phyloP scores from a whole-genome alignment of 2,797 vertebrate genomes.

The Parotocinclus haroldoi region DNA sequence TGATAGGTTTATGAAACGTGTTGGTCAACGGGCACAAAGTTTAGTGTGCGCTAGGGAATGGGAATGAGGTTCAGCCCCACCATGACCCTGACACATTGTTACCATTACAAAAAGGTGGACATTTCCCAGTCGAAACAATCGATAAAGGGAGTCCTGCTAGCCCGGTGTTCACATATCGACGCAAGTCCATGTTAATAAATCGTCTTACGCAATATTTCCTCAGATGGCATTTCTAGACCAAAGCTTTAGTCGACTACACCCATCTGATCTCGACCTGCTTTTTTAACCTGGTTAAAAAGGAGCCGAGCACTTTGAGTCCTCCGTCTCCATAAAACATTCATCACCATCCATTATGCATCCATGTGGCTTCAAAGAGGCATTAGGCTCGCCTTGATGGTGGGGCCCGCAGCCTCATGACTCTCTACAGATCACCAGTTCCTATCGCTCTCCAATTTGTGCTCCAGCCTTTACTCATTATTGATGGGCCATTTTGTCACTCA shows the following conservation, averaged over 20 bases:
- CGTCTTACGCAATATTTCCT: no score
- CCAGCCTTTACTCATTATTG: slow-evolving; percentile 31
- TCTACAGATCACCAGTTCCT: slow-evolving; percentile 9
- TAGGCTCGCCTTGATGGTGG: slow-evolving; percentile 31
- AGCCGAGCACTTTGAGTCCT: slow-evolving; percentile 34
- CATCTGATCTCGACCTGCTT: not conserved
- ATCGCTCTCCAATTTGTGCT: not conserved
- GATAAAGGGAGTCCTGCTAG: no score
- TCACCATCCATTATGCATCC: slow-evolving; percentile 50
- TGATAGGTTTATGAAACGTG: no score
- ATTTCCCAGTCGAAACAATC: no score
- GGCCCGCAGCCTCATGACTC: slow-evolving; percentile 13
- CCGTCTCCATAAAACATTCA: slow-evolving; percentile 47
- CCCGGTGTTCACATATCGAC: no score
- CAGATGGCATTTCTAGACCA: no score
- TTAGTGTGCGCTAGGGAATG: no score
- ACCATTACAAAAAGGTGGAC: no score
- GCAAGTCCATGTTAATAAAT: no score
- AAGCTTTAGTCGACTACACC: not conserved
- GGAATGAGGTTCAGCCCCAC: no score
- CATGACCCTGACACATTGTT: no score
- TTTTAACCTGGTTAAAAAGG: slow-evolving; percentile 43
- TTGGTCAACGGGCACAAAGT: no score
- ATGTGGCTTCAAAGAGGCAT: slow-evolving; percentile 47
- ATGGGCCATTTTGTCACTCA: slow-evolving; percentile 28